Evolutionary conservation across 2,888 invertebrate genomes (phyloP).

Genomic region (Acronicta psi): DNA sequence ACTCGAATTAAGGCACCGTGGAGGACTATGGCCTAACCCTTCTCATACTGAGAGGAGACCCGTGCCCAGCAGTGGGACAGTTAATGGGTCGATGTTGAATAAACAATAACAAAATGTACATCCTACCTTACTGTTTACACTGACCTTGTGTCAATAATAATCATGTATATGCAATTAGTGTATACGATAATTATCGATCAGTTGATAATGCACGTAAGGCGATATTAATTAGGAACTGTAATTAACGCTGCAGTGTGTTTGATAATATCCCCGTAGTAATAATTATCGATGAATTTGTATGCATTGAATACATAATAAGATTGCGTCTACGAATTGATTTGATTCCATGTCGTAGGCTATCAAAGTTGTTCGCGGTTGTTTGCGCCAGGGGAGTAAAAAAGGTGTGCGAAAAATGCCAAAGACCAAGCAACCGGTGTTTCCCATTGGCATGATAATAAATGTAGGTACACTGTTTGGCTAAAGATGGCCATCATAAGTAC

Average conservation of each 20-base stretch:
- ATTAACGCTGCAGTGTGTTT: not conserved
- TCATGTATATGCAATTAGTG: not conserved
- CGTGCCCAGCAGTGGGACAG: too few species aligned
- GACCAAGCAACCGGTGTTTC: too few species aligned
- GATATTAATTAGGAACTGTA: not conserved
- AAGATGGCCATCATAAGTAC: too few species aligned
- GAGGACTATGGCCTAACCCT: too few species aligned
- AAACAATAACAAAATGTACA: not conserved
- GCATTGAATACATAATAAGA: not conserved
- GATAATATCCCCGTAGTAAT: not conserved
- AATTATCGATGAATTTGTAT: not conserved
- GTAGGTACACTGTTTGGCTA: too few species aligned
- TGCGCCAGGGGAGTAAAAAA: not conserved
- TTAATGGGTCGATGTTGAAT: too few species aligned
- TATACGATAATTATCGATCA: not conserved
- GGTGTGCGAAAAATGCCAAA: too few species aligned
- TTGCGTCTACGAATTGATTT: not conserved
- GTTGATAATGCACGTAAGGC: slow-evolving; percentile 1
- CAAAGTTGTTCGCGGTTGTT: not conserved
- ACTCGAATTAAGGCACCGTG: too few species aligned
- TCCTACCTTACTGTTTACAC: not conserved
- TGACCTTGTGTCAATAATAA: not conserved
- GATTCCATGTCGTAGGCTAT: not conserved
- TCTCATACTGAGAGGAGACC: too few species aligned
- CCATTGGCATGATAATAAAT: too few species aligned